Percentiles rank a stretch among this genome's conserved stretches.
phyloP scores from a whole-genome alignment of 2,888 invertebrate genomes.

The Microchrysa polita region DNA sequence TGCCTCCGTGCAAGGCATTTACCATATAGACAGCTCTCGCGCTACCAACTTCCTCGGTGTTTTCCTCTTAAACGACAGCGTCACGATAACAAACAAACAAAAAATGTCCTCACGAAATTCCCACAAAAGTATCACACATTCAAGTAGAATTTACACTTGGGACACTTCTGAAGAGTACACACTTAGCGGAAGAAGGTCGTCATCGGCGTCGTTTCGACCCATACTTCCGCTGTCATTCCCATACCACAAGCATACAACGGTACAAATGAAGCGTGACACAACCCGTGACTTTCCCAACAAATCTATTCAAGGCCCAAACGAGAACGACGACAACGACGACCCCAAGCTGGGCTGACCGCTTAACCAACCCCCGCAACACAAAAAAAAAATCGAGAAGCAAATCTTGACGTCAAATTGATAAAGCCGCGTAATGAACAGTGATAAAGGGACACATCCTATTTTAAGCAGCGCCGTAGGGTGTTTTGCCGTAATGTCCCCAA shows the following conservation, averaged over 20 bases:
- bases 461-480: slow-evolving; percentile 12
- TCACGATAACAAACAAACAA: not conserved
- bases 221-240: too few species aligned
- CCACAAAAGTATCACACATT: slow-evolving; percentile 36
- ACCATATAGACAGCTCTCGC: not conserved
- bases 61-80: not conserved
- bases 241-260: not conserved
- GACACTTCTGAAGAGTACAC: slow-evolving; percentile 18
- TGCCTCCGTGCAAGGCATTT: slow-evolving; percentile 17
- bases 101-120: slow-evolving; percentile 11
- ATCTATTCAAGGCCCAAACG: slow-evolving; percentile 10
- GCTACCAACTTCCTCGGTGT: not conserved
- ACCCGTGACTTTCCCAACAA: slow-evolving; percentile 11
- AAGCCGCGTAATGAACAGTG: slow-evolving; percentile 15
- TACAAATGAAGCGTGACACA: slow-evolving; percentile 22
- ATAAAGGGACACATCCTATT: slow-evolving; percentile 31
- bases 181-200: not conserved
- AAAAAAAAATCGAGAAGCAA: not conserved
- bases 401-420: slow-evolving; percentile 29
- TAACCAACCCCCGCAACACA: not conserved
- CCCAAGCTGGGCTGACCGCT: not conserved
- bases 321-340: not conserved
- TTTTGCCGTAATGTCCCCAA: not conserved
- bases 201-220: not conserved
- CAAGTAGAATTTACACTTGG: slow-evolving; percentile 32